A percentile compares a stretch with the other conserved stretches of the same genome.
Conservation (phyloP, 1,140 invertebrate species). For the Plutomurus gul region DNA sequence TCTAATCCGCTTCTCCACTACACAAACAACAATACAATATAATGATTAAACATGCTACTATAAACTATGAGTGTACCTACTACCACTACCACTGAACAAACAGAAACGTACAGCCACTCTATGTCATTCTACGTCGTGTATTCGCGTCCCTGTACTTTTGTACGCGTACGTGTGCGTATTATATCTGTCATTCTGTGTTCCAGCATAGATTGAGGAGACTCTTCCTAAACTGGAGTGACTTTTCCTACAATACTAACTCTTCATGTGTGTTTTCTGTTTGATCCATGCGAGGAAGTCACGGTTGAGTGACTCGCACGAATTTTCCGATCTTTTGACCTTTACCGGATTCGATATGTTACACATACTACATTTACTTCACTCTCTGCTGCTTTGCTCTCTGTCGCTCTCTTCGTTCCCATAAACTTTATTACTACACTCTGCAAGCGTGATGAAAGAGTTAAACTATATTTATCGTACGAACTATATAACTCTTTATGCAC, state of each 20-base stretch:
- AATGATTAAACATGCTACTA: neutral
- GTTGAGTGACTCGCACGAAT: conserved; percentile 50
- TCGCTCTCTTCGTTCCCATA: neutral
- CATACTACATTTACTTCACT: conserved; percentile 30
- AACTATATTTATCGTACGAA: neutral
- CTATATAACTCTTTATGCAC: no score
- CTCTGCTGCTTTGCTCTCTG: neutral
- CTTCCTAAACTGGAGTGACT: no score
- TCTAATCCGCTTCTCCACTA: neutral
- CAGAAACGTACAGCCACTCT: no score
- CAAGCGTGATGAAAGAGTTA: neutral
- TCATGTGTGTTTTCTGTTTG: conserved; percentile 26
- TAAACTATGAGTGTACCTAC: neutral
- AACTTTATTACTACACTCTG: neutral
- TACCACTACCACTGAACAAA: no score
- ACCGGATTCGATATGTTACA: conserved; percentile 39
- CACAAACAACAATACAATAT: neutral
- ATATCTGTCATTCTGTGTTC: no score
- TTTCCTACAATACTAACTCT: neutral
- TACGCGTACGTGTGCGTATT: no score
- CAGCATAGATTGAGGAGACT: no score
- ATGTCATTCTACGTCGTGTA: no score
- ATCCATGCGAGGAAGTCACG: conserved; percentile 36
- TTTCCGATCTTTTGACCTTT: conserved; percentile 53
- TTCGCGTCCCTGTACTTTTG: no score